Conservation (phyloP, 2,888 invertebrate genomes). For the Pristionchus mayeri region DNA sequence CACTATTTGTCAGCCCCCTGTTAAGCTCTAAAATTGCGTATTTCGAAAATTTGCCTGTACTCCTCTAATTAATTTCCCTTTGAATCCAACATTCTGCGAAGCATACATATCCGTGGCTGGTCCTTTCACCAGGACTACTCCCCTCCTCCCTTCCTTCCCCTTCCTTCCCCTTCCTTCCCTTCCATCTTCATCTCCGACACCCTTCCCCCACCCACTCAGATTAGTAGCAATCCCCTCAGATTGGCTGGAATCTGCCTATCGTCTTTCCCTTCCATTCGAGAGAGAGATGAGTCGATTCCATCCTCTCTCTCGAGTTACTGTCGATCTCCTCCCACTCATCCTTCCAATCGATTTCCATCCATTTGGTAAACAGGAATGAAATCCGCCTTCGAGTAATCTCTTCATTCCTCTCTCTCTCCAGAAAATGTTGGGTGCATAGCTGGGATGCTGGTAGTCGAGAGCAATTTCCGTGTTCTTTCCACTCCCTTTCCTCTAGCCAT, state of each 20-base stretch:
- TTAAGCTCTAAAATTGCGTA: too few species aligned
- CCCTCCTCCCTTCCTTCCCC: background rate
- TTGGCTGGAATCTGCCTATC: background rate
- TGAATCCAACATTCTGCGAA: background rate
- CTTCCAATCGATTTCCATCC: too few species aligned
- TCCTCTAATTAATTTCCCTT: background rate
- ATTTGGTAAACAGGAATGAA: too few species aligned
- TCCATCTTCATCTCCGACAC: background rate
- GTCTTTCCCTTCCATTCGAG: background rate
- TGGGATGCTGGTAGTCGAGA: background rate
- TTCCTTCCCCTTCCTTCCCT: background rate
- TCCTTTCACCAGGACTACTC: background rate
- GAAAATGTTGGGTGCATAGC: too few species aligned
- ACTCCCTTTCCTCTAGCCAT: background rate
- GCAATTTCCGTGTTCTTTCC: background rate
- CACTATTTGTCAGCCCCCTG: too few species aligned
- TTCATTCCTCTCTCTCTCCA: too few species aligned
- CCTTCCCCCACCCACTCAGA: conserved; percentile 41
- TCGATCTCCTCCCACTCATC: too few species aligned
- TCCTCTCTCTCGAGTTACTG: background rate
- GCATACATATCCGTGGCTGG: too few species aligned
- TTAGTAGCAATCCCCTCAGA: background rate
- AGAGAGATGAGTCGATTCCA: background rate
- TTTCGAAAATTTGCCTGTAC: background rate
- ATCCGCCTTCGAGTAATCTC: too few species aligned